Conservation (phyloP, 2,888 invertebrate genomes). For the Aporophyla lueneburgensis region DNA sequence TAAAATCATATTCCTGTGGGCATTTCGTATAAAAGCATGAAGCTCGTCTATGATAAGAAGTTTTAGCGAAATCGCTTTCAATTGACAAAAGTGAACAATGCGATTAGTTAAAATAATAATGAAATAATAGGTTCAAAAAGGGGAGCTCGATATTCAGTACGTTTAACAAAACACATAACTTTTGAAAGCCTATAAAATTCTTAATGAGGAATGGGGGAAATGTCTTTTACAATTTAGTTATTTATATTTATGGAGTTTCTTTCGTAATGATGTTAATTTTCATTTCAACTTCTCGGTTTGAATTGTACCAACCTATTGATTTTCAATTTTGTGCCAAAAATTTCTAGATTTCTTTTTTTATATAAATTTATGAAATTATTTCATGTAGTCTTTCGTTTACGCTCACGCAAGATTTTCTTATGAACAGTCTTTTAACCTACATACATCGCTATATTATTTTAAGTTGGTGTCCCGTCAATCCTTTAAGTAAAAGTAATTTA, state of each 20-base stretch:
- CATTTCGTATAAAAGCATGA: neutral
- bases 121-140: conserved; percentile 6
- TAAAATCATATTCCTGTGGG: neutral
- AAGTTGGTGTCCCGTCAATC: conserved; percentile 6
- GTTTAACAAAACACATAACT: conserved; percentile 12
- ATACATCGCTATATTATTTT: conserved; percentile 11
- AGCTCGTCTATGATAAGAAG: neutral
- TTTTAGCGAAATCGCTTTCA: neutral
- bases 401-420: conserved; percentile 1
- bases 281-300: neutral
- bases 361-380: too few relatives aligned
- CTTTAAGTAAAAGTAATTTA: conserved; percentile 5
- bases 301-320: too few relatives aligned
- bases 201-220: neutral
- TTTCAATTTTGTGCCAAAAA: neutral
- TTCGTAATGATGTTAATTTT: neutral
- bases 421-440: neutral
- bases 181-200: conserved; percentile 15
- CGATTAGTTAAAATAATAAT: conserved; percentile 4
- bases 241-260: neutral
- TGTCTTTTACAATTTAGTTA: neutral
- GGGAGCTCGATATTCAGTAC: neutral
- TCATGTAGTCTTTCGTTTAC: neutral
- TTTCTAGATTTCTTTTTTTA: too few relatives aligned
- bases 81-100: neutral